Evolutionary conservation across 2,797 vertebrate species (phyloP), one percentile per base, ranked within the genome.

Genomic region (Acanthiza pusilla): DNA sequence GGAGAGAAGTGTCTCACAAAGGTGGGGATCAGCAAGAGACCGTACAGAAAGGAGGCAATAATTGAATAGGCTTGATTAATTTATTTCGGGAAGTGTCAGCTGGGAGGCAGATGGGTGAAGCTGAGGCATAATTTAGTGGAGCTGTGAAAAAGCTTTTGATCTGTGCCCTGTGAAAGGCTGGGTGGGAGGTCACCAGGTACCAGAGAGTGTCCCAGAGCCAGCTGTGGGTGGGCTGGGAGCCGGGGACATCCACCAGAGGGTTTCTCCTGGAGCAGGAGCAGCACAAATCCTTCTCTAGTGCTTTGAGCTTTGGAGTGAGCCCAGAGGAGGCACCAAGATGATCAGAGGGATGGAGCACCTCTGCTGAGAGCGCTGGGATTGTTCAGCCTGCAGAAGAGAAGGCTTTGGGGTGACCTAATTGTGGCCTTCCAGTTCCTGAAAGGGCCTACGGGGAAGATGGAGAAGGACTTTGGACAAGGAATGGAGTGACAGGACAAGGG

Each of bases 1-100:
- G 61, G 34, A 57, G 60, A 68, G 36, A 32, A 85, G 53, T 43
- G 55, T 63, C 92, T 92, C 62, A 8, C 2, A 3, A n/a, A 88
- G 85, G 73, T 91, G 79, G 72, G 72, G 76, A 82, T 80, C 85
- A 53, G 57, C 1, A 6, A 76, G 88, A 70, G 77, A 36, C 75
- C 25, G 2, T 43, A 9, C 47, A 71, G 85, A 92, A 54, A 91
- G 50, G 34, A 58, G 51, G 16, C 62, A 80, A 0, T 84, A 74
- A 94, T 74, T 86, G 88, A 94, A 91, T 89, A 93, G 85, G 47
- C 76, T 94, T 88, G 95, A 94, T 95, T 94, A 91, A 94, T 96
- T 96, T 94, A 89, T 94, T 96, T 93, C 72, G 72, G 82, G 79
- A 83, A 78, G 70, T 83, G 85, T 92, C 91, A 86, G 43, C 62